phyloP scores from a whole-genome alignment of 2,113 vertebrate species.

The Chloroceryle aenea region DNA sequence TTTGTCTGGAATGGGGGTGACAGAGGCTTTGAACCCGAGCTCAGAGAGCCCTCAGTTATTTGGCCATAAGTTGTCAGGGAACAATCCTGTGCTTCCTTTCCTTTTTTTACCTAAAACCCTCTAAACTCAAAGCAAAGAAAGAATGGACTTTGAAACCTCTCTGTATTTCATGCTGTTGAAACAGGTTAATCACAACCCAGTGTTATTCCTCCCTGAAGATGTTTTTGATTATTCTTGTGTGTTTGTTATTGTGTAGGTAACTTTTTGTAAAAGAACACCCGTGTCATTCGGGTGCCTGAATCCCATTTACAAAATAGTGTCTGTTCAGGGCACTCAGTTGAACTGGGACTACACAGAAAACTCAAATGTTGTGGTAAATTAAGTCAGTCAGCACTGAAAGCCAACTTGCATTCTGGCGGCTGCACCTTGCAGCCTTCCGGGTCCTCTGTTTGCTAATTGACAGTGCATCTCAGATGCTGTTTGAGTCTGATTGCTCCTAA shows the following conservation, averaged over 20 bases:
- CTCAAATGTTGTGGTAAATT: background rate
- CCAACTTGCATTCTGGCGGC: background rate
- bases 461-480: background rate
- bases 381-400: background rate
- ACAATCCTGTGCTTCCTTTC: background rate
- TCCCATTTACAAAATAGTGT: background rate
- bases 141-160: background rate
- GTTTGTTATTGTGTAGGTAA: background rate
- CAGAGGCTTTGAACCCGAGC: background rate
- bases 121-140: background rate
- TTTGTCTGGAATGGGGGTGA: background rate
- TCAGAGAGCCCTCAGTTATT: background rate
- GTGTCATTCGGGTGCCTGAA: background rate
- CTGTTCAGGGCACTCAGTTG: background rate
- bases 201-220: background rate
- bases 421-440: background rate
- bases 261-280: background rate
- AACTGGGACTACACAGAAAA: background rate
- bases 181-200: background rate
- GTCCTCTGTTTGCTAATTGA: background rate
- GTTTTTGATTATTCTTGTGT: background rate
- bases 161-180: background rate
- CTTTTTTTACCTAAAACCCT: background rate
- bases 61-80: background rate
- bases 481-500: background rate